Evolutionary conservation across 2,888 invertebrate genomes (phyloP).

Genomic region (Acleris literana): DNA sequence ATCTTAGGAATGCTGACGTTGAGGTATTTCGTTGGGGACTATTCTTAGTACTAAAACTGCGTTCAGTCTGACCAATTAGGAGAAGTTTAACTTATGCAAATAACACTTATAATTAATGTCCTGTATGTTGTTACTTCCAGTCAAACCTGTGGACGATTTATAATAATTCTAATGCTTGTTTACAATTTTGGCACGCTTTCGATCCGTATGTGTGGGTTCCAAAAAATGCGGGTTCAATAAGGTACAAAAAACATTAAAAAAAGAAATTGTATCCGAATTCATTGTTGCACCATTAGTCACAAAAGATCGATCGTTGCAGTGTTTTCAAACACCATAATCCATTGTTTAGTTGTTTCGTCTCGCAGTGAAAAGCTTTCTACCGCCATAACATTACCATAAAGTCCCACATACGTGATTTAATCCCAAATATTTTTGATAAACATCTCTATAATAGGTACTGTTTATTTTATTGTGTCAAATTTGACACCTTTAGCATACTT

Average conservation of each 20-base stretch:
- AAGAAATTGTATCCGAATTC: conserved; percentile 18
- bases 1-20: conserved; percentile 28
- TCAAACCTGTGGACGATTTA: background rate
- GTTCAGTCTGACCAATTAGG: conserved; percentile 14
- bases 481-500: conserved; percentile 51
- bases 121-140: too few relatives aligned
- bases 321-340: conserved; percentile 53
- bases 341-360: conserved; percentile 61
- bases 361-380: conserved; percentile 54
- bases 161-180: background rate
- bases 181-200: background rate
- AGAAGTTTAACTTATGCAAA: conserved; percentile 10
- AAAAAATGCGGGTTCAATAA: background rate
- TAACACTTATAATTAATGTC: background rate
- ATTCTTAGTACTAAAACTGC: conserved; percentile 10
- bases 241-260: background rate
- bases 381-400: conserved; percentile 71
- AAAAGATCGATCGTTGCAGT: conserved; percentile 37
- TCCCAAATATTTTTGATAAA: conserved; percentile 67
- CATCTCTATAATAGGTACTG: conserved; percentile 54
- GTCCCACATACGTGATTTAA: conserved; percentile 69
- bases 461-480: conserved; percentile 53
- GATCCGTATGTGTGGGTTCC: background rate
- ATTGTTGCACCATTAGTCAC: conserved; percentile 28
- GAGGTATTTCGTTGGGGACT: conserved; percentile 13